Evolutionary conservation across 2,888 invertebrate species (phyloP), one percentile per base, ranked within the genome.

Genomic region (Dastarcus helophoroides): DNA sequence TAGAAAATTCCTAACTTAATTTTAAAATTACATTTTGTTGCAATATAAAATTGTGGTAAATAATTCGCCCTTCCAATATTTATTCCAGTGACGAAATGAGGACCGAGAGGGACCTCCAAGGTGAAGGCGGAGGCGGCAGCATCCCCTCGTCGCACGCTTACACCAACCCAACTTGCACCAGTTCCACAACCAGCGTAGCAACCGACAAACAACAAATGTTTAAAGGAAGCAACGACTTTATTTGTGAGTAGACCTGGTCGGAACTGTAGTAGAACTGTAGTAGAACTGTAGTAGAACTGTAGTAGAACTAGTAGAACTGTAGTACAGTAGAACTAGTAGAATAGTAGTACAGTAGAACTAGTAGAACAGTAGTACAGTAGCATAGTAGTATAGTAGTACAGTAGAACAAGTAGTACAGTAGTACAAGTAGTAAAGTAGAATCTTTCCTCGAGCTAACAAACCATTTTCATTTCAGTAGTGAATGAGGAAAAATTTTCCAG

Each of bases 221-320:
- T 29, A 64, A 64, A 49, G 75, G 73, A 41, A 75, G 75, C 43
- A 71, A 71, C 44, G 72, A 75, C 40, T 69, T 69, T 42, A 69
- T 68, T 43, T 55, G 69, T 69, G 54, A 67, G 66, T 63, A 38
- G 11, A 14, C 7, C n/a, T 16, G 7, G 9, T 7, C n/a, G n/a
- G n/a, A n/a, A 6, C 7, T n/a, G n/a, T 7, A 19, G n/a, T 19
- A 19, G 19, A n/a, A 19, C 19, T n/a, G n/a, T 19, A 19, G 19
- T 19, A 7, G 6, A 19, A 19, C 6, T 7, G n/a, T 7, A 19
- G 6, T 6, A 19, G n/a, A n/a, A n/a, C n/a, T n/a, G n/a, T n/a
- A n/a, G n/a, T n/a, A n/a, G n/a, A n/a, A n/a, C n/a, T n/a, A n/a
- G n/a, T n/a, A n/a, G n/a, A 7, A 19, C 19, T 19, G 19, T 6